phyloP scores from a whole-genome alignment of 2,888 invertebrate species.

The Pachymerium ferrugineum region DNA sequence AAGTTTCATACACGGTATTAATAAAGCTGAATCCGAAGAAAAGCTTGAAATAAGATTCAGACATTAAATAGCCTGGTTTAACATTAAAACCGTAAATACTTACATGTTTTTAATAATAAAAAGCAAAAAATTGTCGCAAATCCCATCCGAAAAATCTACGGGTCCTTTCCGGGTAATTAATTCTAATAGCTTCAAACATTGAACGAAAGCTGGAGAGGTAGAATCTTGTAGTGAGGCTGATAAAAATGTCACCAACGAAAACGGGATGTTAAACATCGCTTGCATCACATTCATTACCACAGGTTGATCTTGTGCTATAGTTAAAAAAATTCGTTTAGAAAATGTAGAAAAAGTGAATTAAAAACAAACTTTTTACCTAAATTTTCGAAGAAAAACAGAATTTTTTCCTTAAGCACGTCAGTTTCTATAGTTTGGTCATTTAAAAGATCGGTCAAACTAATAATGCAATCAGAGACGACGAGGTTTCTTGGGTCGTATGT shows the following conservation, averaged over 20 bases:
- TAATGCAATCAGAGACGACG: neutral
- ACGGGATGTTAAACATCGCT: neutral
- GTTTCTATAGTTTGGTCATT: neutral
- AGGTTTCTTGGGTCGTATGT: neutral
- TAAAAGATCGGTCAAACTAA: neutral
- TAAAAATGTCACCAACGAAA: neutral
- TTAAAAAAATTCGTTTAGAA: neutral
- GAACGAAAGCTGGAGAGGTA: neutral
- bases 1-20: neutral
- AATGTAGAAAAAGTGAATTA: neutral
- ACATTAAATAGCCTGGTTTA: neutral
- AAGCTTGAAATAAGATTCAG: neutral
- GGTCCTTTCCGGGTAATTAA: neutral
- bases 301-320: neutral
- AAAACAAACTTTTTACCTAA: neutral
- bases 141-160: neutral
- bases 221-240: neutral
- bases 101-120: neutral
- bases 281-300: neutral
- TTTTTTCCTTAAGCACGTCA: neutral
- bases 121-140: neutral
- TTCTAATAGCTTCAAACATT: neutral
- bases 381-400: neutral
- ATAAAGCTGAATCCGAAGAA: neutral
- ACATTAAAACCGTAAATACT: neutral